Base-by-base conservation (phyloP, 2,113 vertebrate species). In the Galeopterus variegatus region DNA sequence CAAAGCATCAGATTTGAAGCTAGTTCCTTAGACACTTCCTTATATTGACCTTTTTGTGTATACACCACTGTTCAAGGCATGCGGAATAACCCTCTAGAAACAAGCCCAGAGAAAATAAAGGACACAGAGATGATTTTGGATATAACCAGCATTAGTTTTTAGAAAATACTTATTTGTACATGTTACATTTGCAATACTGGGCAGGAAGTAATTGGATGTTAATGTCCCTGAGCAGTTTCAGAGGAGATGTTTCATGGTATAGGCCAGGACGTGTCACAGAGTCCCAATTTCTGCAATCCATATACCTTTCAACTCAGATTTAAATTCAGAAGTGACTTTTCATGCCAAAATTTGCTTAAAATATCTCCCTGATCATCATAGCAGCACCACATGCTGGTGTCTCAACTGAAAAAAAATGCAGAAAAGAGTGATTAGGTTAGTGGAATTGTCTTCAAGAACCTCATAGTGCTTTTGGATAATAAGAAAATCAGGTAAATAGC, bases 291-390 rank as follows among this genome's bases (percentile, higher is more conserved):
- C 50, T 88, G 11, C 41, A 8, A 3, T 19, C 23, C 13, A 33
- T 60, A 23, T 24, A 17, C 31, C 23, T 85, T 48, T 72, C 62
- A 92, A n/a, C 9, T 86, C 56, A 72, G 23, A 62, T 60, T 64
- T 48, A 67, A 65, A 89, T 73, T 62, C 50, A 56, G n/a, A 81
- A 69, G 45, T 92, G 93, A 36, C 31, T 58, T 93, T 87, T n/a
- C 60, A 77, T 26, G 50, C 62, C 79, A 62, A 41, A 75, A 79
- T 15, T 70, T 83, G 54, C 45, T 88, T 86, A 62, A 70, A 79
- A 64, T 69, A 52, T 56, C 65, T 70, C 54, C 36, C 9, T 89
- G 69, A 73, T 81, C 45, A 17, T 82, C 62, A 62, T 24, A n/a
- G 56, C 15, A n/a, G 9, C 3, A 14, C 31, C 69, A 14, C 8